phyloP scores from a whole-genome alignment of 2,888 invertebrate species.

The Chymomyza amoena region DNA sequence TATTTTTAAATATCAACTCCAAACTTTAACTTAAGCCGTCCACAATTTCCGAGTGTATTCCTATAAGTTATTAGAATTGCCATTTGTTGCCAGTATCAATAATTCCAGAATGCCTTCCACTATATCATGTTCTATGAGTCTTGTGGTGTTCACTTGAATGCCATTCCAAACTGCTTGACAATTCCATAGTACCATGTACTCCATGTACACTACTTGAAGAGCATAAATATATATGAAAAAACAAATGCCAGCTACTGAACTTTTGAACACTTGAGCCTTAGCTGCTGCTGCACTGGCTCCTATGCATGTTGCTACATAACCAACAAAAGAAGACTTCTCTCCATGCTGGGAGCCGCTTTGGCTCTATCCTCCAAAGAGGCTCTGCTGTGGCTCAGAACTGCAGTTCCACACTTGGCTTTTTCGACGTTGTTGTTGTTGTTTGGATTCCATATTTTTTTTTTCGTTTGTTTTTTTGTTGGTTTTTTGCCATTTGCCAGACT shows the following conservation, averaged over 20 bases:
- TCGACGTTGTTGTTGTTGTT: conserved; percentile 21
- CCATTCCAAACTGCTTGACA: background rate
- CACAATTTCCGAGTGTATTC: no score
- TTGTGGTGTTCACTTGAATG: background rate
- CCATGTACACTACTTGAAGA: background rate
- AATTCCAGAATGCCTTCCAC: background rate
- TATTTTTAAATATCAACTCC: no score
- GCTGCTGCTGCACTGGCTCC: conserved; percentile 23
- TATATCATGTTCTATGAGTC: background rate
- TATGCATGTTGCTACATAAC: conserved; percentile 61
- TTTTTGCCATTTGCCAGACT: conserved; percentile 48
- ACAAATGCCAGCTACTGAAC: conserved; percentile 50
- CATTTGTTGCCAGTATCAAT: background rate
- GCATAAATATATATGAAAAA: background rate
- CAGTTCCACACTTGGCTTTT: conserved; percentile 42
- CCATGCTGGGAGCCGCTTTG: background rate
- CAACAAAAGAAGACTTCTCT: conserved; percentile 52
- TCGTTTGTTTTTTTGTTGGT: conserved; percentile 34
- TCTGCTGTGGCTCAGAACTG: conserved; percentile 12
- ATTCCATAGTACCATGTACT: background rate
- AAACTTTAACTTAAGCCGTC: no score
- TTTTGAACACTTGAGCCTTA: conserved; percentile 2
- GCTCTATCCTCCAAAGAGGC: background rate
- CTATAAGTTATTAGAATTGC: no score
- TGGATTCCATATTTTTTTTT: conserved; percentile 14